These are phyloP conservation scores for Metallyticus violacea DNA, from an alignment of 2,888 invertebrate species.

Conservation along the genomic window DNA sequence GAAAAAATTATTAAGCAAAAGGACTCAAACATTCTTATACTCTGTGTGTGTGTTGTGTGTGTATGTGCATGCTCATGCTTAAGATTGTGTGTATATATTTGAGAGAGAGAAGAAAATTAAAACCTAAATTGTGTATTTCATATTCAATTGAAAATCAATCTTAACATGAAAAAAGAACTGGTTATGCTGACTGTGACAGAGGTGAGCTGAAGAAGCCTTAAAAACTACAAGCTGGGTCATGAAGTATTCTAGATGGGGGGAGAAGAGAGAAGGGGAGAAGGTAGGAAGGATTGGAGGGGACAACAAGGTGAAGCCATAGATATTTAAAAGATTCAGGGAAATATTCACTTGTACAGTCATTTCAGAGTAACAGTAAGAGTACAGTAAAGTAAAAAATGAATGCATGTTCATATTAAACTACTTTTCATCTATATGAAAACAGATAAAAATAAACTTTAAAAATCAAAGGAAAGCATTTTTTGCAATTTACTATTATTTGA, in stretches of 20 bases:
- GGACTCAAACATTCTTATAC: no score
- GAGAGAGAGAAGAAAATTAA: no score
- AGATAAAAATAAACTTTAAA: no score
- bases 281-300: background rate
- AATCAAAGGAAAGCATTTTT: no score
- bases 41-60: no score
- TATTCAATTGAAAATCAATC: background rate
- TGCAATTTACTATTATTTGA: no score
- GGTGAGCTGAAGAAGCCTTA: background rate
- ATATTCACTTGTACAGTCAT: slow-evolving; percentile 16
- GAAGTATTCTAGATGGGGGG: background rate
- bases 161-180: background rate
- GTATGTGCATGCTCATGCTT: no score
- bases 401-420: no score
- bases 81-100: no score
- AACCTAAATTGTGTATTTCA: no score
- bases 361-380: background rate
- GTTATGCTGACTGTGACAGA: background rate
- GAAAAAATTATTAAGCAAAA: no score
- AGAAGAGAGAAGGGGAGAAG: background rate
- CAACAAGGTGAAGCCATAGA: slow-evolving; percentile 12
- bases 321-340: slow-evolving; percentile 7
- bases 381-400: background rate
- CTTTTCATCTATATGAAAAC: no score
- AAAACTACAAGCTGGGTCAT: background rate